phyloP scores from a whole-genome alignment of 2,888 invertebrate species.

The Dermolepida albohirtum region DNA sequence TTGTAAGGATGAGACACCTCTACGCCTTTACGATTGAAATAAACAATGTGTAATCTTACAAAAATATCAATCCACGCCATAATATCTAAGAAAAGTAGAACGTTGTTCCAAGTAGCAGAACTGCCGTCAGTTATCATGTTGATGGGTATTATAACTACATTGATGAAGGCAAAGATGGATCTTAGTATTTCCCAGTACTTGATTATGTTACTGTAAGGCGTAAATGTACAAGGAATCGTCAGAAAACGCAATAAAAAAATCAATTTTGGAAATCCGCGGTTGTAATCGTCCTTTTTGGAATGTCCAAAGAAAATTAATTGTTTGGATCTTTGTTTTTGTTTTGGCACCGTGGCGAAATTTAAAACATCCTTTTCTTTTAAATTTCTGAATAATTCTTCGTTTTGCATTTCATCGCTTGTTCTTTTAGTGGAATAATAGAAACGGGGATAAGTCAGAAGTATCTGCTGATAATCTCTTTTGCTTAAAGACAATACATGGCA shows the following conservation, averaged over 20 bases:
- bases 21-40: constrained; percentile 49
- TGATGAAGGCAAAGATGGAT: constrained; percentile 45
- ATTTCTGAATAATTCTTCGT: neutral
- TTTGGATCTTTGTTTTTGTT: neutral
- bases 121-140: constrained; percentile 16
- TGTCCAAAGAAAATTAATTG: constrained; percentile 10
- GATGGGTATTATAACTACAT: constrained; percentile 45
- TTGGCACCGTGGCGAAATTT: neutral
- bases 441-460: constrained; percentile 20
- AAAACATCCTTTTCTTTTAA: neutral
- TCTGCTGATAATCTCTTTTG: constrained; percentile 35
- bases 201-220: constrained; percentile 47
- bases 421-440: neutral
- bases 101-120: constrained; percentile 24
- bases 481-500: constrained; percentile 45
- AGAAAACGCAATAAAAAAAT: constrained; percentile 3
- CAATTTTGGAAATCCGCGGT: constrained; percentile 26
- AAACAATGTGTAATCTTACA: constrained; percentile 51
- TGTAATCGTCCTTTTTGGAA: neutral
- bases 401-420: constrained; percentile 1
- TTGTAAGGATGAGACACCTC: constrained; percentile 52
- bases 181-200: constrained; percentile 50
- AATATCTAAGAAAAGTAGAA: constrained; percentile 47
- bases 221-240: constrained; percentile 43
- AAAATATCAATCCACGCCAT: constrained; percentile 50